Evolutionary conservation across 1,140 invertebrate species (phyloP).

Genomic region (Campoletis sonorensis): DNA sequence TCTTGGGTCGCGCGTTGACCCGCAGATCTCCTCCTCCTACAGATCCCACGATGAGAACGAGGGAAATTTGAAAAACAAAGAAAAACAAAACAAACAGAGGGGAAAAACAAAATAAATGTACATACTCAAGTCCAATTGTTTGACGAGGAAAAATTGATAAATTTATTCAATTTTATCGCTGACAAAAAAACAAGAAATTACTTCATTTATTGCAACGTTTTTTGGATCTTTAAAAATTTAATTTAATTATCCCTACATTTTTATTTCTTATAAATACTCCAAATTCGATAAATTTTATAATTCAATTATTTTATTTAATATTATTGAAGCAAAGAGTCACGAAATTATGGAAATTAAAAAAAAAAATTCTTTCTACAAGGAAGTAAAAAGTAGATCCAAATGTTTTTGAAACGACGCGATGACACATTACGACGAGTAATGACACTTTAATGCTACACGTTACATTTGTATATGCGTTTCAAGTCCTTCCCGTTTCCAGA

Average conservation of each 20-base stretch:
- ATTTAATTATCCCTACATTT: too few species aligned
- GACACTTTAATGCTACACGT: background rate
- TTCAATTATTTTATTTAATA: too few species aligned
- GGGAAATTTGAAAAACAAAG: background rate
- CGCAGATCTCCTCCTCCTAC: background rate
- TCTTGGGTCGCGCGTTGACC: slow-evolving; percentile 31
- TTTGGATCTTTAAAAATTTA: too few species aligned
- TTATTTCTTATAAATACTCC: too few species aligned
- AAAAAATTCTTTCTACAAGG: too few species aligned
- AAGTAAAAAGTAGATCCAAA: too few species aligned
- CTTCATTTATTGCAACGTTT: background rate
- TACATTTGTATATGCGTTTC: background rate
- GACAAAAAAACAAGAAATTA: background rate
- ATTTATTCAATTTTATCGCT: background rate
- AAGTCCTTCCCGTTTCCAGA: background rate
- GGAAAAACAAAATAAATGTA: background rate
- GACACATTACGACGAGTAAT: too few species aligned
- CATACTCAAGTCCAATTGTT: background rate
- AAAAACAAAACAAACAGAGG: background rate
- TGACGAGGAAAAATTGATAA: background rate
- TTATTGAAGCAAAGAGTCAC: too few species aligned
- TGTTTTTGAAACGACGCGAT: too few species aligned
- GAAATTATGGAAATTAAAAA: too few species aligned
- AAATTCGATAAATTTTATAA: too few species aligned
- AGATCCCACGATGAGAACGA: background rate